Base-by-base conservation (phyloP, 2,113 vertebrate genomes). In the Corynorhinus townsendii region DNA sequence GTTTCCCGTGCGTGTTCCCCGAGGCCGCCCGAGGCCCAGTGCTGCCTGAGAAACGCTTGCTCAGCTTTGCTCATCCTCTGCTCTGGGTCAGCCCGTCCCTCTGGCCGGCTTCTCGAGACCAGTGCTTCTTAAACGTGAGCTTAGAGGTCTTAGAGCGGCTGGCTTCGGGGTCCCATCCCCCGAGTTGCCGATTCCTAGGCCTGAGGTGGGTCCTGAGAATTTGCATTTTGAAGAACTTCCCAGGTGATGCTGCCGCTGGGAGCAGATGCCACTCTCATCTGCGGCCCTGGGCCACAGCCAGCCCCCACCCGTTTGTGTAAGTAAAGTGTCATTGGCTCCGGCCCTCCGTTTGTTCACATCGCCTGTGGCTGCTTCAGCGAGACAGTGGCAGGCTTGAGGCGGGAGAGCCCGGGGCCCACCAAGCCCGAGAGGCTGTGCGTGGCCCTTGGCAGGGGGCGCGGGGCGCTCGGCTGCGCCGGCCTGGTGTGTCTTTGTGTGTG, bases 21-120 rank as follows among this genome's bases (percentile, higher is more conserved):
- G 11, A 7, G 33, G 22, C 3, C 3, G 8, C 33, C 28, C 26
- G 0, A 30, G 59, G 30, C 43, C 69, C 24, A 0, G 15, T 1
- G 33, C 73, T 24, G 5, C 69, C 49, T 33, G 59, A 12, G 7
- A 6, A 15, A 10, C 8, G 12, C 5, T 49, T 24, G 66, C 73
- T 43, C 4, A 4, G 7, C 14, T 14, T 7, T 33, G 43, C 17
- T 56, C 15, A 2, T 14, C 38, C 80, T 79, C 49, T 72, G 72
- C 22, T 75, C 28, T 11, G n/a, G n/a, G 8, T 79, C 64, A 33
- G 64, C 38, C 64, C 3, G 0, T 69, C n/a, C 0, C n/a, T 26
- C 19, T 54, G 16, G 83, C 28, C 2, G 24, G 26, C 20, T 82
- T 73, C 72, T 77, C 68, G 35, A 28, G 81, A 62, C 56, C 40